These are phyloP conservation scores for Zaprionus tsacasi DNA, from an alignment of 1,140 invertebrate species.

Conservation along the genomic window DNA sequence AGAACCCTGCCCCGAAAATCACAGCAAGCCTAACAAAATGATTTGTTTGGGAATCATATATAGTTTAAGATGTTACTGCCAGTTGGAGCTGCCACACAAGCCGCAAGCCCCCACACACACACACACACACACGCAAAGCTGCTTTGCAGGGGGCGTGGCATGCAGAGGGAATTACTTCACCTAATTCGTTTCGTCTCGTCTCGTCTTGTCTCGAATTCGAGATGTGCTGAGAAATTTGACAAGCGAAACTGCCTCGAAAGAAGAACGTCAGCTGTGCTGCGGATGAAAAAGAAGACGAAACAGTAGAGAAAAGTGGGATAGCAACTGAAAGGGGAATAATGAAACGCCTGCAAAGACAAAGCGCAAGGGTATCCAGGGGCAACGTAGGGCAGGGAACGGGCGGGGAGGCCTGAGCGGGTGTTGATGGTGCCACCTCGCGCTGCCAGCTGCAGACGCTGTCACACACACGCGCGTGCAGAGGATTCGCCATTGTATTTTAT, in stretches of 20 bases:
- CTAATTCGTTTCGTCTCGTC: constrained; percentile 23
- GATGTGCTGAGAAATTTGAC: constrained; percentile 43
- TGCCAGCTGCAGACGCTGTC: constrained; percentile 46
- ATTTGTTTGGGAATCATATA: neutral
- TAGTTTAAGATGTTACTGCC: neutral
- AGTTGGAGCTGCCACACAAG: neutral
- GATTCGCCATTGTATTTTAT: constrained; percentile 18
- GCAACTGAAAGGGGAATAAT: constrained; percentile 28
- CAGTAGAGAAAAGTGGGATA: neutral
- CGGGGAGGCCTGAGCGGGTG: neutral
- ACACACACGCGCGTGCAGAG: constrained; percentile 24
- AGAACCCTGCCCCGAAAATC: neutral
- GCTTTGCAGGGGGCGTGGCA: neutral
- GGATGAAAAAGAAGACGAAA: neutral
- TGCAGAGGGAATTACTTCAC: constrained; percentile 26
- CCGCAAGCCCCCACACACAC: neutral
- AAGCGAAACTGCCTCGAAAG: constrained; percentile 24
- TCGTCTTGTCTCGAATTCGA: constrained; percentile 35
- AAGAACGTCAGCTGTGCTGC: neutral
- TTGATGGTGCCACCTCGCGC: constrained; percentile 3
- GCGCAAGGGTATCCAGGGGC: neutral
- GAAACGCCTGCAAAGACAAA: constrained; percentile 17
- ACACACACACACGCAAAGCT: constrained; percentile 20
- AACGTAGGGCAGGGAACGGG: neutral
- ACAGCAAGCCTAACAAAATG: constrained; percentile 1